These are phyloP conservation scores for Platypus cylindrus DNA, from an alignment of 2,888 invertebrate genomes.

Conservation along the genomic window DNA sequence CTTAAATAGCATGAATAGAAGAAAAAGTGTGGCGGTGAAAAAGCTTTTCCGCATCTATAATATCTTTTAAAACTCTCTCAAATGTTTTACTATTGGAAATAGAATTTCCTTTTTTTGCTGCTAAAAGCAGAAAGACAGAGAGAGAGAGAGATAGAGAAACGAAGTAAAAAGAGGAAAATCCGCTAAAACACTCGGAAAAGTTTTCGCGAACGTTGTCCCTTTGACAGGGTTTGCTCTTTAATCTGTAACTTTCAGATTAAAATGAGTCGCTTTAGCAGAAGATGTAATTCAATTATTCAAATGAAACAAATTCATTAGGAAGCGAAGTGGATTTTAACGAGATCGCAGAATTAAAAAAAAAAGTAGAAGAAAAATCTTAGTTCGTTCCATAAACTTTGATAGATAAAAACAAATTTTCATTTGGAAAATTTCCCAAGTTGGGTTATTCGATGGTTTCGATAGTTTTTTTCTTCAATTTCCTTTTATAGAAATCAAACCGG, in stretches of 20 bases:
- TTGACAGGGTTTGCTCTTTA: slow-evolving; percentile 12
- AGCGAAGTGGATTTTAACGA: slow-evolving; percentile 17
- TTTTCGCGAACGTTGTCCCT: not conserved
- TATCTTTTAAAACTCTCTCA: too few species aligned
- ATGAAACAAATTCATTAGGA: slow-evolving; percentile 18
- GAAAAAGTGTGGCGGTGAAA: too few species aligned
- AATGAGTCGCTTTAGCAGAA: slow-evolving; percentile 12
- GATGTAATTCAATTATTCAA: slow-evolving; percentile 18
- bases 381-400: too few species aligned
- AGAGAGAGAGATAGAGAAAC: not conserved
- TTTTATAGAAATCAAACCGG: too few species aligned
- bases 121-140: not conserved
- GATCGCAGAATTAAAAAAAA: slow-evolving; percentile 14
- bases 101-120: too few species aligned
- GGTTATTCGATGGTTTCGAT: too few species aligned
- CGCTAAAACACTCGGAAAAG: slow-evolving; percentile 1
- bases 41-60: too few species aligned
- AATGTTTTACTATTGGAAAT: too few species aligned
- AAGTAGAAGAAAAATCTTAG: slow-evolving; percentile 6
- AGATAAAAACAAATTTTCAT: slow-evolving; percentile 10
- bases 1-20: too few species aligned
- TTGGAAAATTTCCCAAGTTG: too few species aligned
- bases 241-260: slow-evolving; percentile 16
- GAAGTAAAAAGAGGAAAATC: too few species aligned
- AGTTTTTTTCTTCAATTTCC: too few species aligned